A percentile compares a stretch with the other conserved stretches of the same genome.
Conservation (phyloP, 2,113 vertebrate species). For the Oriolus oriolus region DNA sequence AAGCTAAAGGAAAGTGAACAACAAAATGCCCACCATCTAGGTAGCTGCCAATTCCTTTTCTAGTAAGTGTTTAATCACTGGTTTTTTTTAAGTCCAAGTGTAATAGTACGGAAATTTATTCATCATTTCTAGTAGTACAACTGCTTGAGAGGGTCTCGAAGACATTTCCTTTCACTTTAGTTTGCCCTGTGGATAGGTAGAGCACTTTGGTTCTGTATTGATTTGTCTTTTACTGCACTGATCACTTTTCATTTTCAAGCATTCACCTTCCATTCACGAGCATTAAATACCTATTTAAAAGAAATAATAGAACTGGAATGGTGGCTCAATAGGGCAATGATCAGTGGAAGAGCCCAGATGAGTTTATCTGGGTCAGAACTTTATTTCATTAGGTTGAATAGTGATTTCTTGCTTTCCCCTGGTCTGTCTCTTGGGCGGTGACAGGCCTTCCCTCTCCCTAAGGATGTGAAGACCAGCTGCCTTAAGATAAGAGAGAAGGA, state of each 20-base stretch:
- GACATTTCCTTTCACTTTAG: slow-evolving; percentile 49
- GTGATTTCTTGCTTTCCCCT: background rate
- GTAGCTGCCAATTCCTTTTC: slow-evolving; percentile 52
- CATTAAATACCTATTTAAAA: slow-evolving; percentile 68
- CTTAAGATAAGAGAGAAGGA: slow-evolving; percentile 25
- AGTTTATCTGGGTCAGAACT: slow-evolving; percentile 53
- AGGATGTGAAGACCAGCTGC: slow-evolving; percentile 46
- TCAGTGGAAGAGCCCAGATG: slow-evolving; percentile 46
- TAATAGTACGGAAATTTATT: slow-evolving; percentile 60
- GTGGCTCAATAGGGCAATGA: slow-evolving; percentile 58
- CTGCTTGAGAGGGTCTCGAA: slow-evolving; percentile 35
- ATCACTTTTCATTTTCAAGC: slow-evolving; percentile 66
- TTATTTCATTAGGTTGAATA: slow-evolving; percentile 32
- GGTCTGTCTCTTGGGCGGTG: background rate
- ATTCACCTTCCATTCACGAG: slow-evolving; percentile 60
- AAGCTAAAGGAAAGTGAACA: slow-evolving; percentile 48
- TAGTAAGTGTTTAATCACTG: slow-evolving; percentile 63
- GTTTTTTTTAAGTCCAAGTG: slow-evolving; percentile 3
- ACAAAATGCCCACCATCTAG: slow-evolving; percentile 32
- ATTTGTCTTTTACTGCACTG: slow-evolving; percentile 64
- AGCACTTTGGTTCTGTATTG: slow-evolving; percentile 64
- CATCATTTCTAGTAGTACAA: slow-evolving; percentile 41
- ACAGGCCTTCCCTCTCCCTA: slow-evolving; percentile 19
- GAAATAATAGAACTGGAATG: slow-evolving; percentile 63
- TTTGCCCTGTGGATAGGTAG: slow-evolving; percentile 50